Percentiles rank a stretch among this genome's conserved stretches.
These are phyloP conservation scores for Xenopus petersii DNA, from an alignment of 2,797 vertebrate species.

Conservation along the genomic window DNA sequence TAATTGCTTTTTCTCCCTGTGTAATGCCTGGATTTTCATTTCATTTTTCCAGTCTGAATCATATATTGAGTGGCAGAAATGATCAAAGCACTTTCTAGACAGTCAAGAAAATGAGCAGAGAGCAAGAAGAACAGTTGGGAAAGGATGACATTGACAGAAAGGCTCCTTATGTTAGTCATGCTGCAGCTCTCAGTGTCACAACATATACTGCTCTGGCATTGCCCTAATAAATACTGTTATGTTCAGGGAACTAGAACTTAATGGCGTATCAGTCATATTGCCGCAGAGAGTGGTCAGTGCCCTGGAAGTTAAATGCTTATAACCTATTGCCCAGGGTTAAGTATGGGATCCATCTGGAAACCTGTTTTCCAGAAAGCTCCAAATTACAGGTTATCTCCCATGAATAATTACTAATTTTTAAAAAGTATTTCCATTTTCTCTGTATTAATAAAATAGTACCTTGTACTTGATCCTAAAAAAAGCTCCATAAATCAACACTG, in stretches of 20 bases:
- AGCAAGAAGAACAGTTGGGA: constrained; percentile 25
- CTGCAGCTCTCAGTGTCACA: constrained; percentile 28
- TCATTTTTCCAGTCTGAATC: constrained; percentile 43
- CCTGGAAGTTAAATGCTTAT: too few species aligned
- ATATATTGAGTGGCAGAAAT: constrained; percentile 47
- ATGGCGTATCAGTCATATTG: too few species aligned
- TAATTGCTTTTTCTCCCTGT: constrained; percentile 43
- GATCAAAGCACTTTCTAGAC: constrained; percentile 47
- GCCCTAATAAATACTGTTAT: not conserved
- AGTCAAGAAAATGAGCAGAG: constrained; percentile 44
- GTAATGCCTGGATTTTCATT: constrained; percentile 45
- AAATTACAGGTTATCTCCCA: too few species aligned
- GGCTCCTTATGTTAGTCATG: constrained; percentile 17
- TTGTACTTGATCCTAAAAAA: too few species aligned
- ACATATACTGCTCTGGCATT: constrained; percentile 1
- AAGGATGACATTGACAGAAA: constrained; percentile 42
- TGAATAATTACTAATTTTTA: too few species aligned
- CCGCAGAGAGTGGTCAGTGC: too few species aligned
- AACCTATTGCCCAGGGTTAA: too few species aligned
- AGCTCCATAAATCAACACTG: too few species aligned
- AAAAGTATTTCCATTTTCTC: too few species aligned
- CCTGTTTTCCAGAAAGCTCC: too few species aligned
- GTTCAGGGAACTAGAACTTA: not conserved
- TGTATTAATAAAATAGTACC: too few species aligned
- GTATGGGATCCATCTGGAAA: too few species aligned